Base-by-base conservation (phyloP, 2,797 vertebrate species). In the Perodicticus potto region DNA sequence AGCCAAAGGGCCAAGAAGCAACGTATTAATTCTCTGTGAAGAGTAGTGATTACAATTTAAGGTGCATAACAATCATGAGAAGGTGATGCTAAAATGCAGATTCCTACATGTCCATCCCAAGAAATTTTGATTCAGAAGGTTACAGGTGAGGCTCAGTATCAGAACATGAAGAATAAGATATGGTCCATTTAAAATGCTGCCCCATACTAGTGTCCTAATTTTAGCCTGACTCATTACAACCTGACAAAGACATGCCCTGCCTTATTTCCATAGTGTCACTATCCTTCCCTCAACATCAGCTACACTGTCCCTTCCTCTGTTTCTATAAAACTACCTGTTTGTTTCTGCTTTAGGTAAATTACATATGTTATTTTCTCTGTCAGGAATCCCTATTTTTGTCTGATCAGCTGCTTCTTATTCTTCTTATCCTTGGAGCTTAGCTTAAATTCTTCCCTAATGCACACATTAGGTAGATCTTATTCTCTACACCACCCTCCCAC, bases 11-110 rank as follows among this genome's bases (percentile, higher is more conserved):
- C 49, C 49, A 53, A 53, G 49, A 53, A 53, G 49, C 14, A 53
- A 53, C 1, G 49, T 83, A 53, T 74, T 25, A 34, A 53, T 94
- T 94, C 20, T 45, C 67, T 86, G 72, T 93, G 59, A 77, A 96
- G 65, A 83, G 45, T 25, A 83, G 7, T 73, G 76, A 45, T 57
- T 86, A 74, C 0, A 59, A 23, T 43, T 61, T 70, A 57, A 81
- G 17, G 4, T 29, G 1, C 37, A 3, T 12, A 80, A 25, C 6
- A 83, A 78, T 45, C 27, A n/a, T 6, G 23, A 89, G 13, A 3
- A 1, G 7, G 73, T 40, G 25, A 11, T 59, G 23, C 12, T 69
- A 89, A 86, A 91, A 73, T 65, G 27, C 43, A 93, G 34, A 83
- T 23, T 74, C 22, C 22, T 34, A 12, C 17, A 27, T 70, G 10